A percentile compares a stretch with the other conserved stretches of the same genome.
phyloP scores from a whole-genome alignment of 2,113 vertebrate species.

The Prolemur simus region DNA sequence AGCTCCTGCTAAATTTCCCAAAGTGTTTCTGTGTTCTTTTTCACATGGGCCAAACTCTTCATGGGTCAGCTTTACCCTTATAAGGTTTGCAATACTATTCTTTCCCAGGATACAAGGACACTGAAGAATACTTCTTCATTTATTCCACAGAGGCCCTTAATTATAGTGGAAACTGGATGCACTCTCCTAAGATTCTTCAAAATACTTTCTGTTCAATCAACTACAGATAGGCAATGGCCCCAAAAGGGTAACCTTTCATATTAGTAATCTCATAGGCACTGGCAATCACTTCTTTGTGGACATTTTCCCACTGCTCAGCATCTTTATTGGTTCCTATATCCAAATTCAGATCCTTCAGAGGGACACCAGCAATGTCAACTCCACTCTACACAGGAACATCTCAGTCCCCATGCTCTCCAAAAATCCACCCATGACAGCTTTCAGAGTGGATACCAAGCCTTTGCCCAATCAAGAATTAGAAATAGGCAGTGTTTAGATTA shows the following conservation, averaged over 20 bases:
- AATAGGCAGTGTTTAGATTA: constrained; percentile 91
- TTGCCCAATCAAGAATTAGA: constrained; percentile 92
- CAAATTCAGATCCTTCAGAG: constrained; percentile 88
- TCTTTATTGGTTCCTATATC: constrained; percentile 86
- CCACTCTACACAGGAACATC: constrained; percentile 93
- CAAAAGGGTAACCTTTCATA: constrained; percentile 93
- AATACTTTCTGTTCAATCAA: constrained; percentile 90
- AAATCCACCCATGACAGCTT: constrained; percentile 91
- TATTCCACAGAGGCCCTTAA: constrained; percentile 91
- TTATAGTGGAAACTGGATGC: constrained; percentile 91
- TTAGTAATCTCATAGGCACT: constrained; percentile 92
- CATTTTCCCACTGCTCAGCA: constrained; percentile 88
- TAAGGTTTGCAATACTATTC: constrained; percentile 88
- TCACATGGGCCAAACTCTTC: constrained; percentile 89
- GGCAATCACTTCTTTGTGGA: constrained; percentile 90
- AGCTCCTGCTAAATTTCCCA: constrained; percentile 93
- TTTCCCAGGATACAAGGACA: constrained; percentile 89
- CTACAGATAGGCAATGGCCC: constrained; percentile 92
- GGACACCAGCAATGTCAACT: constrained; percentile 89
- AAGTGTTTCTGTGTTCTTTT: constrained; percentile 90
- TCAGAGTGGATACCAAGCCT: constrained; percentile 89
- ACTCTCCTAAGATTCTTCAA: constrained; percentile 90
- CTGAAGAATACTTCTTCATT: constrained; percentile 92
- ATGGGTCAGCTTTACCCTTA: constrained; percentile 90
- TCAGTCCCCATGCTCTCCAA: constrained; percentile 91